Evolutionary conservation across 2,888 invertebrate genomes (phyloP), one percentile per base, ranked within the genome.

Genomic region (Sepioteuthis lessoniana): DNA sequence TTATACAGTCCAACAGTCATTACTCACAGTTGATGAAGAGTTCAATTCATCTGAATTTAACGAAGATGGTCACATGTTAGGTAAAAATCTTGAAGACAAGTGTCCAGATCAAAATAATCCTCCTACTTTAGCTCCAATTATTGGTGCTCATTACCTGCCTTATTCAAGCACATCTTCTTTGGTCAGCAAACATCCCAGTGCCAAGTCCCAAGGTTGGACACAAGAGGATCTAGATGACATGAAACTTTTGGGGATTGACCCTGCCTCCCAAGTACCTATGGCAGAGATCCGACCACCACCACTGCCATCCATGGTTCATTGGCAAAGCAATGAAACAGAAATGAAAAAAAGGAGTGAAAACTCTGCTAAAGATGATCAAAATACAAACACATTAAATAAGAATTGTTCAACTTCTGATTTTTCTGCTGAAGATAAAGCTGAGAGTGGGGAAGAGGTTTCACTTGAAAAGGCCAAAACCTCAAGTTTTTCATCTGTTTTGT

Each of bases 191-290:
- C 76, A n/a, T 90, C 42, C 90, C 31, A n/a, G 37, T 60, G 35
- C 35, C 16, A 42, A n/a, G 28, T 35, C 42, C 47, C 31, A 76
- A 37, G 42, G 38, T 31, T 92, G 42, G 42, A n/a, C 92, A 31
- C 46, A 42, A 25, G 94, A 94, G 46, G 95, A 94, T 93, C 94
- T 95, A 16, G 94, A 95, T 50, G 96, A 96, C 28, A 94, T 95
- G 95, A 95, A 95, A 94, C 94, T 95, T 93, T 93, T 96, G 90
- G 96, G 95, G 19, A 95, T 96, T 90, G 95, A 96, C 60, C 95
- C 95, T 35, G 94, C 94, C 28, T 94, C 95, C 25, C 94, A 92
- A 76, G 76, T 38, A 55, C 95, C 95, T 38, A 50, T 95, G 8
- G 95, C 94, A 90, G 94, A 94, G 19, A 94, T 94, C n/a, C 95